These are phyloP conservation scores for Microlaimidae sp. DNA, from an alignment of 2,888 invertebrate species.

Conservation along the genomic window DNA sequence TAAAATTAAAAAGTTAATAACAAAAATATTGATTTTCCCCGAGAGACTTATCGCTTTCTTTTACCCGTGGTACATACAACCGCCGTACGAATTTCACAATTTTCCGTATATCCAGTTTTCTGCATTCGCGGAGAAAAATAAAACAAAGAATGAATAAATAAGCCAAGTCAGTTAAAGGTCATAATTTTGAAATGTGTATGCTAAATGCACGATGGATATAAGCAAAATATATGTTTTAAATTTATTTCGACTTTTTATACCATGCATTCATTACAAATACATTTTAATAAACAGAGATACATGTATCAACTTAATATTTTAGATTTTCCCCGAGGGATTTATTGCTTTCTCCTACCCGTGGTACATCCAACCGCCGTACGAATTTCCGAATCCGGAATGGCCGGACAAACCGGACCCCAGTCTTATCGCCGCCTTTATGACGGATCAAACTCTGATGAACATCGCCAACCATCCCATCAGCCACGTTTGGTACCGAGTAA, in stretches of 20 bases:
- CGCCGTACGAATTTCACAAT: conserved; percentile 25
- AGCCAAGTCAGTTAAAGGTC: no score
- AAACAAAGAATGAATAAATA: no score
- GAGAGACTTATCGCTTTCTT: conserved; percentile 27
- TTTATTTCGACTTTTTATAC: no score
- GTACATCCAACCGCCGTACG: conserved; percentile 25
- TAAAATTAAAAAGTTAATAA: no score
- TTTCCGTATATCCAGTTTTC: no score
- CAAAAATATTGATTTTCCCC: conserved; percentile 25
- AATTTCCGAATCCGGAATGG: conserved; percentile 25
- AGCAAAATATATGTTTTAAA: no score
- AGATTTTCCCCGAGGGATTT: conserved; percentile 27
- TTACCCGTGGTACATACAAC: conserved; percentile 23
- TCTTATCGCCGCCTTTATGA: conserved; percentile 23
- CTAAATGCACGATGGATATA: no score
- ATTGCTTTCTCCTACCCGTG: conserved; percentile 23
- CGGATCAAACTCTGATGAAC: conserved; percentile 22
- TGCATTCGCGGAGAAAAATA: no score
- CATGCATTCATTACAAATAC: no score
- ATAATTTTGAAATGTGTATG: no score
- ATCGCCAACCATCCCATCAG: conserved; percentile 26
- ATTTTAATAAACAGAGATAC: no score
- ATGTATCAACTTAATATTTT: no score
- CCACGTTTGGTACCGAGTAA: conserved; percentile 24
- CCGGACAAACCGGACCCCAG: conserved; percentile 21